phyloP scores from a whole-genome alignment of 2,888 invertebrate genomes.

The Rotaria macrura region DNA sequence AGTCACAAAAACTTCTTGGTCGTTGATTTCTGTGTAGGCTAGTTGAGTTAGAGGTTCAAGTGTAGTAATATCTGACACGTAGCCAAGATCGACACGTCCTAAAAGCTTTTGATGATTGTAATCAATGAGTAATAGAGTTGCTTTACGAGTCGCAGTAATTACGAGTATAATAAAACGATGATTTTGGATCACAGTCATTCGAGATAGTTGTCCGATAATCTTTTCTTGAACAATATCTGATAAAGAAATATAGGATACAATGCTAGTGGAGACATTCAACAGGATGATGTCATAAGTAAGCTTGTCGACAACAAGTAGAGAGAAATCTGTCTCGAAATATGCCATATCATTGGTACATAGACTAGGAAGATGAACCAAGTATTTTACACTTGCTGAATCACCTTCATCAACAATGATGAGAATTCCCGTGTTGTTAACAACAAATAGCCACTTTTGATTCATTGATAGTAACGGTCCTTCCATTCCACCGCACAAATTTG shows the following conservation, averaged over 20 bases:
- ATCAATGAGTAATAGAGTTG: not conserved
- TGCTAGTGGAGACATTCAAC: not conserved
- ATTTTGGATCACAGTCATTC: not conserved
- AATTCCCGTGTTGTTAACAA: not conserved
- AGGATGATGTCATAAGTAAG: not conserved
- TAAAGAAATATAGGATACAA: not conserved
- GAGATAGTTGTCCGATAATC: not conserved
- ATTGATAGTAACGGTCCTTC: not conserved
- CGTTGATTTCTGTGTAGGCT: not conserved
- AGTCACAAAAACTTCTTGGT: not conserved
- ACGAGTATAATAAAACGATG: not conserved
- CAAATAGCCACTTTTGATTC: not conserved
- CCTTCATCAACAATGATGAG: not conserved
- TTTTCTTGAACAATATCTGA: not conserved
- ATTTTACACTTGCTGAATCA: not conserved
- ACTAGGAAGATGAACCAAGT: not conserved
- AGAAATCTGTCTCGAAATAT: not conserved
- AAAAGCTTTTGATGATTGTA: not conserved
- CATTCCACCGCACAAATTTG: not conserved
- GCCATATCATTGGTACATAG: not conserved
- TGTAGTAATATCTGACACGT: not conserved
- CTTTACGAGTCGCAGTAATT: not conserved
- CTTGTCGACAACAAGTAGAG: not conserved
- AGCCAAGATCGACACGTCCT: not conserved
- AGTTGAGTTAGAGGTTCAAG: not conserved